Evolutionary conservation across 2,888 invertebrate genomes (phyloP), one percentile per base, ranked within the genome.

Genomic region (Apamea anceps): DNA sequence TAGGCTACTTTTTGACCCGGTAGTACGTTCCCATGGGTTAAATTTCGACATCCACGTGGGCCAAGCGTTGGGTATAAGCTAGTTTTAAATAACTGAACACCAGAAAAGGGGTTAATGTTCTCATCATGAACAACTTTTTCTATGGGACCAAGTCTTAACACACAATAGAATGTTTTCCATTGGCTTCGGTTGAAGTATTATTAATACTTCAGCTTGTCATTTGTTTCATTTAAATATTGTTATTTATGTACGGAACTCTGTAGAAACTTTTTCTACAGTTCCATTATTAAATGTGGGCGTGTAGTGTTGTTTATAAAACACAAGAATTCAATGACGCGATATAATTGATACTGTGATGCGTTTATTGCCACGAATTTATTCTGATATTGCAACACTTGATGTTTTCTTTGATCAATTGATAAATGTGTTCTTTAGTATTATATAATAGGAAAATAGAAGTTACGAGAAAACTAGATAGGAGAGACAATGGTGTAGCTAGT

Each of bases 281-380:
- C 25, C 18, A 37, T 60, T 60, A 70, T 60, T 66, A 73, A 76
- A 62, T 42, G 77, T 85, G 70, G 72, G 70, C 68, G 85, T 80
- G 51, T 63, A 48, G 72, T 63, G 72, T 66, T 80, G 75, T 85
- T 66, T 83, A 63, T 63, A 76, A 70, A 72, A 67, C 18, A 62
- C 65, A 67, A 77, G 73, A 76, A 83, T 85, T 75, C 51, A 63
- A 72, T 88, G 79, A 83, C 72, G 71, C 48, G 57, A n/a, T 62
- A 57, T 76, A 66, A 76, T 25, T 72, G 66, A 74, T 79, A 77
- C 32, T 13, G 45, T 2, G 25, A 79, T 67, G 63, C 57, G 37
- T 72, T 72, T 63, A 48, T 77, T 77, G 65, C n/a, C 8, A 25
- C 62, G 15, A 70, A 37, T 75, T 66, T 45, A 63, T 57, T 51